Evolutionary conservation across 1,140 invertebrate species (phyloP).

Genomic region (Adelges cooleyi): DNA sequence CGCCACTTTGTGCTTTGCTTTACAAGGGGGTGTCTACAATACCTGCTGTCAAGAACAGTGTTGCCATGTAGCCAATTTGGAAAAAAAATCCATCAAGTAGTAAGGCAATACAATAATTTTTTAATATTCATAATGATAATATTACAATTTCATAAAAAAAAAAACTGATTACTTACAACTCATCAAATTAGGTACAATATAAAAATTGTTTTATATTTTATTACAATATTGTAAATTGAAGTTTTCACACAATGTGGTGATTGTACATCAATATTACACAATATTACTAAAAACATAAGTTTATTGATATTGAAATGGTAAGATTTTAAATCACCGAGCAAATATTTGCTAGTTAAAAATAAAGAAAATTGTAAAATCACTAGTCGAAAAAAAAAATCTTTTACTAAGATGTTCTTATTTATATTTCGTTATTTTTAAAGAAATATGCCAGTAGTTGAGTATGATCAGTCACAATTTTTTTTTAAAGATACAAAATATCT

Average conservation of each 20-base stretch:
- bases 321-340: no score
- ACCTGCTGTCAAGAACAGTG: neutral
- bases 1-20: neutral
- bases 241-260: no score
- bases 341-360: neutral
- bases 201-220: no score
- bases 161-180: no score
- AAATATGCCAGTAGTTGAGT: slow-evolving; percentile 13
- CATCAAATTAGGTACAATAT: no score
- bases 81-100: neutral
- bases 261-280: no score
- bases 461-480: neutral
- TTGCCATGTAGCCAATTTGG: neutral
- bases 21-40: neutral
- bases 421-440: neutral
- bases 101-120: neutral
- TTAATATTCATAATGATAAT: no score
- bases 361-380: slow-evolving; percentile 4
- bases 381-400: slow-evolving; percentile 11
- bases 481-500: neutral
- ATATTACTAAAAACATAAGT: no score
- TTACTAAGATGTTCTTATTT: slow-evolving; percentile 1
- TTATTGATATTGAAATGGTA: no score
- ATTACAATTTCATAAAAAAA: no score
- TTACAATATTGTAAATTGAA: no score